These are phyloP conservation scores for Scolopax bukidnonensis DNA, from an alignment of 2,797 vertebrate genomes.

Conservation along the genomic window DNA sequence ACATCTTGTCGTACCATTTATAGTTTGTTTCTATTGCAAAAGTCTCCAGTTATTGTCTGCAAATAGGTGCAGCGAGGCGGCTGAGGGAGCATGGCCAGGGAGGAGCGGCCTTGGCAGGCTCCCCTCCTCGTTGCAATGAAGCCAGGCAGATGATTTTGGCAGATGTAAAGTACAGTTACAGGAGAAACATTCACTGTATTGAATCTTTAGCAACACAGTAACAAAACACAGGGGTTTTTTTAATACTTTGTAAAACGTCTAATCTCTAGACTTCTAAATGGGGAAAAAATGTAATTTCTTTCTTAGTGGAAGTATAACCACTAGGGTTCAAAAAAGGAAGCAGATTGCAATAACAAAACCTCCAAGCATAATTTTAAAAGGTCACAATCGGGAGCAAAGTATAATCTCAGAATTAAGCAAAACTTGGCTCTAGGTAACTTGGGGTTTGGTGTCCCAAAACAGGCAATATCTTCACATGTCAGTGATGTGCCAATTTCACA, in stretches of 20 bases:
- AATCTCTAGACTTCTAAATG: background rate
- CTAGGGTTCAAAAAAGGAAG: background rate
- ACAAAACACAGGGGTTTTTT: background rate
- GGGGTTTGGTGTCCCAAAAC: background rate
- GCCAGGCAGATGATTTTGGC: background rate
- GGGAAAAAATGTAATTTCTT: background rate
- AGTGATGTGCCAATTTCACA: background rate
- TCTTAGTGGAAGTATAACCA: background rate
- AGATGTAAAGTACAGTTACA: background rate
- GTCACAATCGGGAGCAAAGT: background rate
- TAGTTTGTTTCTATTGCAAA: background rate
- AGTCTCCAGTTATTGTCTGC: accelerated
- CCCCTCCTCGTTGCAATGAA: accelerated
- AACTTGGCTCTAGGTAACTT: background rate
- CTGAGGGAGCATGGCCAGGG: accelerated
- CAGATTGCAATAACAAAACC: background rate
- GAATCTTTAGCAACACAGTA: background rate
- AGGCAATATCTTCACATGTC: background rate
- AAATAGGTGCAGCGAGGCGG: accelerated
- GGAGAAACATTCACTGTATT: background rate
- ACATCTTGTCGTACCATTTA: background rate
- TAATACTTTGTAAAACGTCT: background rate
- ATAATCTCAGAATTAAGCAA: background rate
- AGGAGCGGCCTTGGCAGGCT: background rate
- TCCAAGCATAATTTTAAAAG: background rate